These are phyloP conservation scores for Caradrina clavipalpis DNA, from an alignment of 2,888 invertebrate genomes.

Conservation along the genomic window DNA sequence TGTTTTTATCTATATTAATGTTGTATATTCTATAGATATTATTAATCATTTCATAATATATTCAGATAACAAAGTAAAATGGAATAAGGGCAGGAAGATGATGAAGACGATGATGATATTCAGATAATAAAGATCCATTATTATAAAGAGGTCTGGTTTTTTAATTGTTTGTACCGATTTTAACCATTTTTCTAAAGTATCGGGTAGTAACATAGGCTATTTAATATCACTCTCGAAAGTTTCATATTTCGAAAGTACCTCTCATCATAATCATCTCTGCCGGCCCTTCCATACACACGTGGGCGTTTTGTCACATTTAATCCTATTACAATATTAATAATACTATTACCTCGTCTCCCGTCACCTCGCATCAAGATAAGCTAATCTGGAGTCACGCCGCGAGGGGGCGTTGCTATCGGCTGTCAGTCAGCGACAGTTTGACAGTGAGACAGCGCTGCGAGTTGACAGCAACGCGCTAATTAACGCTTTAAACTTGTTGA, in stretches of 20 bases:
- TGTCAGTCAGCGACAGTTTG: constrained; percentile 39
- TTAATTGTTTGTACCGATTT: no score
- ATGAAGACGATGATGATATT: no score
- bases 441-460: constrained; percentile 28
- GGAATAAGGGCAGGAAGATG: no score
- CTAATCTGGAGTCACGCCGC: constrained; percentile 29
- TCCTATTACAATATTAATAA: constrained; percentile 28
- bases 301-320: constrained; percentile 37
- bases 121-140: no score
- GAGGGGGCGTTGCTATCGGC: constrained; percentile 50
- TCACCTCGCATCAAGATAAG: constrained; percentile 49
- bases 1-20: no score
- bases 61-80: no score
- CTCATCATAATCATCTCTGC: neutral
- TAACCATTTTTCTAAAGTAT: no score
- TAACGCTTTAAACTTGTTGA: constrained; percentile 26
- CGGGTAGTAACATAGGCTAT: no score
- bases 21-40: no score
- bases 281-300: neutral
- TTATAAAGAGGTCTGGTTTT: no score
- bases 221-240: neutral
- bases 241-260: neutral
- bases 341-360: constrained; percentile 36
- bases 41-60: no score
- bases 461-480: constrained; percentile 38